Evolutionary conservation across 2,113 vertebrate species (phyloP).

Genomic region (Ophiodon elongatus): DNA sequence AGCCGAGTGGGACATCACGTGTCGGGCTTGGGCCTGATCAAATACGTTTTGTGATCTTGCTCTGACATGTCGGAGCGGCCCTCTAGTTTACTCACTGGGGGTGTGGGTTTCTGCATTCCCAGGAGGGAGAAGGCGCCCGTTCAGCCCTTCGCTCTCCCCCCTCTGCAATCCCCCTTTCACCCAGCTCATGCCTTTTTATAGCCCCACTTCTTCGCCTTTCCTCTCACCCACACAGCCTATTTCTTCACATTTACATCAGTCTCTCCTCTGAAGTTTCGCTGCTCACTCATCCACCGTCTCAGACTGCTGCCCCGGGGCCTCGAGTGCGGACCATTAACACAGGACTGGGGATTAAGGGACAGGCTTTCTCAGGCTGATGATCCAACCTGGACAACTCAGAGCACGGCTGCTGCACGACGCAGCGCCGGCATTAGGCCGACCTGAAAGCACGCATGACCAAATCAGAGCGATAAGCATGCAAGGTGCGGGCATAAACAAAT

Average conservation of each 20-base stretch:
- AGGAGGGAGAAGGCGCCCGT: constrained; percentile 40
- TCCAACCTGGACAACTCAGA: constrained; percentile 60
- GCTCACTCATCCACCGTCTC: constrained; percentile 68
- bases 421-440: constrained; percentile 16
- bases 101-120: constrained; percentile 51
- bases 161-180: neutral
- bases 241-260: constrained; percentile 82
- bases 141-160: constrained; percentile 7
- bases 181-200: constrained; percentile 43
- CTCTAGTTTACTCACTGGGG: constrained; percentile 43
- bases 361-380: constrained; percentile 57
- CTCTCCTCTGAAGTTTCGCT: constrained; percentile 61
- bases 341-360: constrained; percentile 57
- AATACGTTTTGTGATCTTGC: constrained; percentile 62
- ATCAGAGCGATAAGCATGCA: neutral
- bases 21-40: constrained; percentile 57
- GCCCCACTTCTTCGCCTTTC: constrained; percentile 49
- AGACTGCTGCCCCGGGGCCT: constrained; percentile 51
- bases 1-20: constrained; percentile 53
- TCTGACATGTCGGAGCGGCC: constrained; percentile 47
- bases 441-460: constrained; percentile 22
- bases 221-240: constrained; percentile 63
- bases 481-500: neutral
- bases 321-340: constrained; percentile 62
- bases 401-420: constrained; percentile 8